Evolutionary conservation across 2,888 invertebrate species (phyloP).

Genomic region (Harpagoxenus sublaevis): DNA sequence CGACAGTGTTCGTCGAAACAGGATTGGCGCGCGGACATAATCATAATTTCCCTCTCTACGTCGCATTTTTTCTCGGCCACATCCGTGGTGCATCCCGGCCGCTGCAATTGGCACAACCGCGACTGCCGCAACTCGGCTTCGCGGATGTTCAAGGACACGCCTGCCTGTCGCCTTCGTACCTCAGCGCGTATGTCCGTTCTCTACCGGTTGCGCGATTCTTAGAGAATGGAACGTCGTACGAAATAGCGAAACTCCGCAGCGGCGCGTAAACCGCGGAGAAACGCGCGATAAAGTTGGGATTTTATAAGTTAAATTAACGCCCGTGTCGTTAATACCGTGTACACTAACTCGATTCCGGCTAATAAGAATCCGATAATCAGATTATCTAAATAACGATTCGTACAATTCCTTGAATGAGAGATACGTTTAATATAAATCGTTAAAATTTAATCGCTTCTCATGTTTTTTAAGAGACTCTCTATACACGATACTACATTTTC

Average conservation of each 20-base stretch:
- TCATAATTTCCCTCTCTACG: conserved; percentile 73
- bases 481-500: not conserved
- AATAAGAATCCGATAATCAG: not conserved
- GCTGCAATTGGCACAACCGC: conserved; percentile 57
- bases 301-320: conserved; percentile 38
- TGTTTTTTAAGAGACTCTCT: not conserved
- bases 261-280: not conserved
- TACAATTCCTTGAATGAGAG: not conserved
- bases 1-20: conserved; percentile 55
- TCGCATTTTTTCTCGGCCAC: conserved; percentile 52
- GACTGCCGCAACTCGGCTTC: conserved; percentile 22
- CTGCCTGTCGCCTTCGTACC: conserved; percentile 68
- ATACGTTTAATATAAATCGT: not conserved
- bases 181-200: conserved; percentile 40
- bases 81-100: conserved; percentile 56
- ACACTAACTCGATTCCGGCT: not conserved
- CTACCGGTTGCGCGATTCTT: conserved; percentile 29
- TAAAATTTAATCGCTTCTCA: not conserved
- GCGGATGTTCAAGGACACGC: conserved; percentile 68
- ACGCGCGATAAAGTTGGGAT: conserved; percentile 30
- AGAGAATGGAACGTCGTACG: conserved; percentile 32
- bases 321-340: not conserved
- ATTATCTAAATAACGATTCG: conserved; percentile 6
- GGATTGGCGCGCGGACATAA: conserved; percentile 71
- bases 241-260: conserved; percentile 9